phyloP scores from a whole-genome alignment of 2,113 vertebrate species.

The Ceratotherium simum region DNA sequence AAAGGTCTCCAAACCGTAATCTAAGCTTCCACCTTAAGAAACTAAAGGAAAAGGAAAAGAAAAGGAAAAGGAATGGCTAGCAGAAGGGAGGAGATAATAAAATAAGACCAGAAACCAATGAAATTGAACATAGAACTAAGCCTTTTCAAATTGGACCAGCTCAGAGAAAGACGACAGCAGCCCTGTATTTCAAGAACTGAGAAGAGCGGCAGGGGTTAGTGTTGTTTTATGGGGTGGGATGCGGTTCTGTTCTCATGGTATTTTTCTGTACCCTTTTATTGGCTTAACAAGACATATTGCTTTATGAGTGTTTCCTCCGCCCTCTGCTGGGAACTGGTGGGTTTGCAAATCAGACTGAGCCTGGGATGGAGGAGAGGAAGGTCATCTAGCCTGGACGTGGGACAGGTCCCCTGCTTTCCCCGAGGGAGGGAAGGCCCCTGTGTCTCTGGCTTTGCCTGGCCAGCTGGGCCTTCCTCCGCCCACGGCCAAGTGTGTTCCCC shows the following conservation, averaged over 20 bases:
- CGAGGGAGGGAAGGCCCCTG: neutral
- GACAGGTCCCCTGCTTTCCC: neutral
- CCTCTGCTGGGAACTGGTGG: neutral
- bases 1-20: neutral
- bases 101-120: neutral
- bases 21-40: neutral
- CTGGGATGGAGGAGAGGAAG: no score
- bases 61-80: neutral
- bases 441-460: neutral
- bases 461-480: neutral
- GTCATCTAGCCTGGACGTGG: neutral
- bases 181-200: neutral
- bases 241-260: neutral
- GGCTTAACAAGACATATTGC: neutral
- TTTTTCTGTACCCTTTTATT: neutral
- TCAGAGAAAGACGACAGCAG: neutral
- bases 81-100: neutral
- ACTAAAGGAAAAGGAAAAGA: neutral
- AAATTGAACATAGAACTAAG: neutral
- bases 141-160: neutral
- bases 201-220: neutral
- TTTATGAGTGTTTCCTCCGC: neutral
- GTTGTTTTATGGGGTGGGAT: neutral
- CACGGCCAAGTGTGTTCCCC: neutral
- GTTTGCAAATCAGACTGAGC: neutral